Conservation (phyloP, 2,113 vertebrate species). For the Cranoglanis bouderius region DNA sequence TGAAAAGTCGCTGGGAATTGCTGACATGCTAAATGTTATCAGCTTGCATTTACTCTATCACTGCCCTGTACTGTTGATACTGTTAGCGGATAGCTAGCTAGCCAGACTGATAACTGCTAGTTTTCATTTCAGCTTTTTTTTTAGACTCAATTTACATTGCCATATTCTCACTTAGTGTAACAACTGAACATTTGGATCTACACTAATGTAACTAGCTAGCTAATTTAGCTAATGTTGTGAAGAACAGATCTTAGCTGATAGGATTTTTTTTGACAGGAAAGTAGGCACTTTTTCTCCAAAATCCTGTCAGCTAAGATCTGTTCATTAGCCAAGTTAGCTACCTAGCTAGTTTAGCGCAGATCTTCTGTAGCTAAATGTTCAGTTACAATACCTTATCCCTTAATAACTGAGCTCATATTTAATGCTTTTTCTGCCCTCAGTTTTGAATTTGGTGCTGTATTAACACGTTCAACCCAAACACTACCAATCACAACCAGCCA, state of each 20-base stretch:
- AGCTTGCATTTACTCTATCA: too few relatives aligned
- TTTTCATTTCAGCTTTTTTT: neutral
- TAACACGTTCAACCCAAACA: neutral
- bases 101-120: neutral
- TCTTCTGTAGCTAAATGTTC: neutral
- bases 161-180: neutral
- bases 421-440: neutral
- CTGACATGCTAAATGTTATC: neutral
- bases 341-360: neutral
- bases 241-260: neutral
- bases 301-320: neutral
- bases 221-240: too few relatives aligned
- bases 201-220: too few relatives aligned
- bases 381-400: neutral
- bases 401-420: neutral
- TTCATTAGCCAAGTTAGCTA: neutral
- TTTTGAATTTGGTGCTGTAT: neutral
- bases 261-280: neutral
- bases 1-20: neutral
- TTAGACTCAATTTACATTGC: neutral
- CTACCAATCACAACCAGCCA: neutral
- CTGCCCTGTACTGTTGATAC: neutral
- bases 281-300: neutral
- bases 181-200: too few relatives aligned
- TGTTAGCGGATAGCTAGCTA: neutral